Percentiles rank a stretch among this genome's conserved stretches.
phyloP scores from a whole-genome alignment of 1,140 invertebrate genomes.

The Schlechtendalia chinensis region DNA sequence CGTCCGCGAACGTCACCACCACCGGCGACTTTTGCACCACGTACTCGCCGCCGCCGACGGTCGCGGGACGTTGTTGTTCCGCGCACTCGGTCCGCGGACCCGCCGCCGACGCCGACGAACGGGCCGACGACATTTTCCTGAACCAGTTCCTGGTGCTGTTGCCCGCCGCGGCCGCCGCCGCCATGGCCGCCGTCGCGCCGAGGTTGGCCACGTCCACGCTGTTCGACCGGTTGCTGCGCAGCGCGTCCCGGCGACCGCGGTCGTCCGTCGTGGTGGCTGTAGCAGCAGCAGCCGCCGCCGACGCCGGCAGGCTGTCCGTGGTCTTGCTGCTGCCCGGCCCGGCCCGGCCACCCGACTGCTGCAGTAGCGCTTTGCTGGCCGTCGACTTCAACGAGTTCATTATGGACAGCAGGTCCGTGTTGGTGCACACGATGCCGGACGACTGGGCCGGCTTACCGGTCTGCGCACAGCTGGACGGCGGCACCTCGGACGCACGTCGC shows the following conservation, averaged over 20 bases:
- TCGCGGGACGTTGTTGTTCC: constrained; percentile 71
- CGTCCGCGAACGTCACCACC: constrained; percentile 56
- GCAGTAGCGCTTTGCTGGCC: constrained; percentile 54
- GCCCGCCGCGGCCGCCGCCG: constrained; percentile 49
- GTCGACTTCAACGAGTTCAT: constrained; percentile 72
- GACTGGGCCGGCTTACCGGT: neutral
- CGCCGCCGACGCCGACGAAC: constrained; percentile 57
- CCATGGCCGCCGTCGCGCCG: constrained; percentile 58
- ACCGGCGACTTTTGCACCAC: constrained; percentile 53
- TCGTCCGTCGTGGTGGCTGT: too few relatives aligned
- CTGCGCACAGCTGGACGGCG: constrained; percentile 34
- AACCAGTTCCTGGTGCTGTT: constrained; percentile 36
- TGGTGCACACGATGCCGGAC: constrained; percentile 70
- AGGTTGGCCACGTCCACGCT: constrained; percentile 77
- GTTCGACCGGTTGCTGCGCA: constrained; percentile 70
- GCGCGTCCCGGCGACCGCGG: constrained; percentile 58
- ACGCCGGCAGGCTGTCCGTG: constrained; percentile 53
- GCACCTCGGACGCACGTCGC: constrained; percentile 53
- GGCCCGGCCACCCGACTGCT: constrained; percentile 52
- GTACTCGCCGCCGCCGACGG: constrained; percentile 60
- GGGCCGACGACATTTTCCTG: constrained; percentile 32
- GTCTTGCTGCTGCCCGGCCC: constrained; percentile 53
- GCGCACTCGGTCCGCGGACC: constrained; percentile 62
- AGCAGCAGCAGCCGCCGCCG: constrained; percentile 51
- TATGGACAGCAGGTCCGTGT: constrained; percentile 75